phyloP scores from a whole-genome alignment of 2,797 vertebrate species.

The Enteromius trimaculatus region DNA sequence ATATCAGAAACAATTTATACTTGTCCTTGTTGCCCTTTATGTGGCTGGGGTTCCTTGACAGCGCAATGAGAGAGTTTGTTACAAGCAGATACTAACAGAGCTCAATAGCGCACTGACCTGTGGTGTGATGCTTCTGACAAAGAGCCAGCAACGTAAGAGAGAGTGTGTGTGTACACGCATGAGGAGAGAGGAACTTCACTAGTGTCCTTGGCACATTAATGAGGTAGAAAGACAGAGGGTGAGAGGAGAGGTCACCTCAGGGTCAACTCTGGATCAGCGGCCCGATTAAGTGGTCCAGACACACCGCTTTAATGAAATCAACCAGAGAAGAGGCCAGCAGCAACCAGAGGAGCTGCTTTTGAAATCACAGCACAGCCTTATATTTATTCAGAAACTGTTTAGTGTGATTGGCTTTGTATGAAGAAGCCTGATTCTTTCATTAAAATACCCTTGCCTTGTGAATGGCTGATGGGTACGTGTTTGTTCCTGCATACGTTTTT shows the following conservation, averaged over 20 bases:
- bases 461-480: constrained; percentile 44
- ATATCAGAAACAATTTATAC: constrained; percentile 1
- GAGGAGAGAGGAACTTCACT: constrained; percentile 35
- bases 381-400: constrained; percentile 47
- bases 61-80: constrained; percentile 37
- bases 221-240: constrained; percentile 49
- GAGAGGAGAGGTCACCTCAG: constrained; percentile 49
- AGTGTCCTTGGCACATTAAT: constrained; percentile 63
- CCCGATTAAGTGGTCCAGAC: constrained; percentile 46
- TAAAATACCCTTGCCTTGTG: constrained; percentile 48
- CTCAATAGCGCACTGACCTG: constrained; percentile 51
- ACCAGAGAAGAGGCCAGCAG: constrained; percentile 44
- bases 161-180: constrained; percentile 29
- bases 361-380: constrained; percentile 26
- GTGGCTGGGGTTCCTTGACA: constrained; percentile 32
- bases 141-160: constrained; percentile 17
- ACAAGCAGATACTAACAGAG: constrained; percentile 34
- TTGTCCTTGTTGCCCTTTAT: constrained; percentile 14
- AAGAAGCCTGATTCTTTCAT: constrained; percentile 50
- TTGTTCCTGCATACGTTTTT: constrained; percentile 9
- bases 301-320: constrained; percentile 59
- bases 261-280: constrained; percentile 47
- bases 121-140: constrained; percentile 39
- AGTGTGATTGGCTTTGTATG: constrained; percentile 45
- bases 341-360: constrained; percentile 35